Evolutionary conservation across 2,797 vertebrate species (phyloP), one percentile per base, ranked within the genome.

Genomic region (Pangasius larnaudii): DNA sequence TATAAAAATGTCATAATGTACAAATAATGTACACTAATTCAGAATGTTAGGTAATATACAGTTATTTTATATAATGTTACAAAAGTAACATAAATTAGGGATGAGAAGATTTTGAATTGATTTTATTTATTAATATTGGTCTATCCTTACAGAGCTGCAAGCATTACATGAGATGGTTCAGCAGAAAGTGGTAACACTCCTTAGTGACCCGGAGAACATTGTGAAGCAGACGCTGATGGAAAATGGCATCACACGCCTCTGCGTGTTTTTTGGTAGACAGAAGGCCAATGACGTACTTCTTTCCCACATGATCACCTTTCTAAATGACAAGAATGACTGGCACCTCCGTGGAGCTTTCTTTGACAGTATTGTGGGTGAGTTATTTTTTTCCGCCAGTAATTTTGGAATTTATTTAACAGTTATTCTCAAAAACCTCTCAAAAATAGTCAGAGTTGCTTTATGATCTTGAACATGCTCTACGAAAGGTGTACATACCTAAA

Each of bases 311-410:
- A 99, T 99, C 95, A 99, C 98, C 82, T 99, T 99, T 93, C 95
- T 99, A 69, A 99, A 99, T 78, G 98, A 99, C 93, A 99, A 99
- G 95, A 99, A 99, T 86, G 98, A 99, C 93, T 99, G 98, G 98
- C 98, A 99, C 90, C 97, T 99, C 58, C 96, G 98, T 11, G 98
- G 98, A 49, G 98, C 98, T 85, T 99, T 99, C 94, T 99, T 99
- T 91, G 98, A 99, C 95, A 99, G 98, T 94, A 99, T 99, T 88
- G 98, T 99, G 87, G 98, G 98, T 99, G 85, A 94, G 95, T 51
- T 85, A 0, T 27, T 14, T 27, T 27, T 49, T 8, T 72, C 1
- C 22, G 36, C 14, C 24, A 27, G 9, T n/a, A 53, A 67, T 59
- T n/a, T 74, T 42, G 3, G 0, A 80, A 58, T 58, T 2, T 19